These are phyloP conservation scores for Orbicella faveolata DNA, from an alignment of 64 coral and sea anemone genomes.

Conservation along the genomic window DNA sequence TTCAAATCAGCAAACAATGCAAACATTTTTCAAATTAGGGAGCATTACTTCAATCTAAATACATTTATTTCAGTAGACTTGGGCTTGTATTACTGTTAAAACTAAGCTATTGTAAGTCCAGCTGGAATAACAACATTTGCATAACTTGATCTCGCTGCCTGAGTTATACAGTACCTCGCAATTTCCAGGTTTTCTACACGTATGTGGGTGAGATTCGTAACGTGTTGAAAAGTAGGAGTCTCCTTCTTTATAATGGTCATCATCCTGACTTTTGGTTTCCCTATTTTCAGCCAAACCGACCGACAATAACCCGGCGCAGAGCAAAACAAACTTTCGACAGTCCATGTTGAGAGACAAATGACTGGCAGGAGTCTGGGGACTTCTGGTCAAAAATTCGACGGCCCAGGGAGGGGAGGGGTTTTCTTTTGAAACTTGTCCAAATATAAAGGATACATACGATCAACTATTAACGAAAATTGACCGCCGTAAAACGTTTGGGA, in stretches of 20 bases:
- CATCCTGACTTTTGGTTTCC: neutral
- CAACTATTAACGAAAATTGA: too few relatives aligned
- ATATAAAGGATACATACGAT: too few relatives aligned
- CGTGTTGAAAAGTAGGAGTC: conserved; percentile 13
- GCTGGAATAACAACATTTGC: neutral
- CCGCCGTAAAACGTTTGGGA: too few relatives aligned
- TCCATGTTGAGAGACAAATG: neutral
- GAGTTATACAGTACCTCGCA: neutral
- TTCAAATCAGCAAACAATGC: too few relatives aligned
- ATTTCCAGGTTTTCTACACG: conserved; percentile 4
- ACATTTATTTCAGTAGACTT: too few relatives aligned
- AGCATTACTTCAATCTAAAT: too few relatives aligned
- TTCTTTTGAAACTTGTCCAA: too few relatives aligned
- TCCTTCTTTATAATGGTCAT: neutral
- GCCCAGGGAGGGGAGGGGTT: too few relatives aligned
- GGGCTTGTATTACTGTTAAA: too few relatives aligned
- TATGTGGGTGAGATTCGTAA: neutral
- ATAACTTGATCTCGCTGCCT: too few relatives aligned
- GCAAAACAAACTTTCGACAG: neutral
- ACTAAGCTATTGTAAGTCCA: neutral
- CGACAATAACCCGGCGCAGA: neutral
- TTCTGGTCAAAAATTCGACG: too few relatives aligned
- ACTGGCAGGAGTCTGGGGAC: neutral
- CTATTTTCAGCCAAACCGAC: neutral
- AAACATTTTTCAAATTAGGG: too few relatives aligned